Evolutionary conservation across 2,888 invertebrate genomes (phyloP).

Genomic region (Phytoseiulus persimilis): DNA sequence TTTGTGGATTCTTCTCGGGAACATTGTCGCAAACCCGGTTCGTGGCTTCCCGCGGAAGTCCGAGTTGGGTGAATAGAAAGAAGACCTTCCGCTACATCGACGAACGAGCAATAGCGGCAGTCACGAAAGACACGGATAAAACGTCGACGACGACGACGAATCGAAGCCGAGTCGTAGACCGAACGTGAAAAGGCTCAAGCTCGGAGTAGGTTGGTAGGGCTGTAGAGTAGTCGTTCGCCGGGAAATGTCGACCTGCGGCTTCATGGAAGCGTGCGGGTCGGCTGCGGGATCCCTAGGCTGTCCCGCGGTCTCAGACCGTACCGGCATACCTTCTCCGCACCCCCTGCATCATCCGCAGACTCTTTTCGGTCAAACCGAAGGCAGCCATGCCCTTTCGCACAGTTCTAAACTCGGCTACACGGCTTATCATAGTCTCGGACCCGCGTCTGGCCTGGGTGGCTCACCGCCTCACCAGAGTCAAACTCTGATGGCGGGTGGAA

Average conservation of each 20-base stretch:
- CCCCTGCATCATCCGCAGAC: conserved; percentile 20
- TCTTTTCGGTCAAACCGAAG: conserved; percentile 25
- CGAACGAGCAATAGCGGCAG: conserved; percentile 32
- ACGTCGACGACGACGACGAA: conserved; percentile 40
- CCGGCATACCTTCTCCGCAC: conserved; percentile 37
- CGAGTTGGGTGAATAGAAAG: neutral
- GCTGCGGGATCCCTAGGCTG: conserved; percentile 38
- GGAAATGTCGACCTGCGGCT: conserved; percentile 38
- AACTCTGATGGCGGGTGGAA: conserved; percentile 28
- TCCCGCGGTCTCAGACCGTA: conserved; percentile 36
- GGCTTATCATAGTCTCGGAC: conserved; percentile 30
- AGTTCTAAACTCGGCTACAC: conserved; percentile 37
- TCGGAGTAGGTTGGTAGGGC: conserved; percentile 21
- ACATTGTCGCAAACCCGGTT: neutral
- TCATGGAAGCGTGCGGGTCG: conserved; percentile 39
- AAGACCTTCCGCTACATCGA: neutral
- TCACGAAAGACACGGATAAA: conserved; percentile 41
- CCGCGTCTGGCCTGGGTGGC: conserved; percentile 8
- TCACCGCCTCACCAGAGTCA: neutral
- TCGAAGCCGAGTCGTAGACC: neutral
- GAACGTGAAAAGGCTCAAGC: neutral
- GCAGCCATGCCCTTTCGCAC: conserved; percentile 36
- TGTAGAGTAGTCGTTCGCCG: conserved; percentile 13
- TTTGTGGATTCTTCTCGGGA: neutral
- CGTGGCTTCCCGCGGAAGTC: neutral